These are phyloP conservation scores for Ciconia boyciana DNA, from an alignment of 2,113 vertebrate genomes.

Conservation along the genomic window DNA sequence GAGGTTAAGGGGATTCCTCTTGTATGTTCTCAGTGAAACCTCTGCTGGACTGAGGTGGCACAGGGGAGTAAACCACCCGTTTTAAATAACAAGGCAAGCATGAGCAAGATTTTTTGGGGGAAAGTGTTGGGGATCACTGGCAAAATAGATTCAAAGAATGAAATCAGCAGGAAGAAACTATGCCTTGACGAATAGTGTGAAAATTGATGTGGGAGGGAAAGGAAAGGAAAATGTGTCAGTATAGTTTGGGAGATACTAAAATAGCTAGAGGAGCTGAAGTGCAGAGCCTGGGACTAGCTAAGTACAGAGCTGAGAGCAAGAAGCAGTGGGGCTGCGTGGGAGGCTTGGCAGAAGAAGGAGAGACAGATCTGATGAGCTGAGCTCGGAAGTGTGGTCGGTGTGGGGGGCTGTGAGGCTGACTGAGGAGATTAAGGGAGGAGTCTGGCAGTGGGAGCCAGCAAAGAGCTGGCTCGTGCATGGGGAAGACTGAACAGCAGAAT, in stretches of 20 bases:
- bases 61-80: not conserved
- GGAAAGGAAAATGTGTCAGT: conserved; percentile 15
- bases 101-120: not conserved
- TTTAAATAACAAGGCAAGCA: not conserved
- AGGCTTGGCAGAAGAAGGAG: conserved; percentile 9
- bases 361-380: conserved; percentile 5
- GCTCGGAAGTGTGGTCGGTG: not conserved
- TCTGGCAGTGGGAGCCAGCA: not conserved
- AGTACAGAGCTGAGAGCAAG: not conserved
- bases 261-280: not conserved
- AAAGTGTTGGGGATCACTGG: not conserved
- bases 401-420: not conserved
- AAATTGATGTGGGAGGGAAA: not conserved
- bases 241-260: conserved; percentile 1
- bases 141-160: not conserved
- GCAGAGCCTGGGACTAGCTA: not conserved
- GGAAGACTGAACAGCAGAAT: not conserved
- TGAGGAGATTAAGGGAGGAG: conserved; percentile 45
- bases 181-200: not conserved
- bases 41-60: not conserved
- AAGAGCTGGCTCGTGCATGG: not conserved
- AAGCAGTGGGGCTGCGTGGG: not conserved
- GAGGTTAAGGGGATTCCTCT: not conserved
- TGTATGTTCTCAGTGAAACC: not conserved
- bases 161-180: not conserved